Evolutionary conservation across 2,888 invertebrate species (phyloP), one percentile per base, ranked within the genome.

Genomic region (Lepidocyrtoides sp.): DNA sequence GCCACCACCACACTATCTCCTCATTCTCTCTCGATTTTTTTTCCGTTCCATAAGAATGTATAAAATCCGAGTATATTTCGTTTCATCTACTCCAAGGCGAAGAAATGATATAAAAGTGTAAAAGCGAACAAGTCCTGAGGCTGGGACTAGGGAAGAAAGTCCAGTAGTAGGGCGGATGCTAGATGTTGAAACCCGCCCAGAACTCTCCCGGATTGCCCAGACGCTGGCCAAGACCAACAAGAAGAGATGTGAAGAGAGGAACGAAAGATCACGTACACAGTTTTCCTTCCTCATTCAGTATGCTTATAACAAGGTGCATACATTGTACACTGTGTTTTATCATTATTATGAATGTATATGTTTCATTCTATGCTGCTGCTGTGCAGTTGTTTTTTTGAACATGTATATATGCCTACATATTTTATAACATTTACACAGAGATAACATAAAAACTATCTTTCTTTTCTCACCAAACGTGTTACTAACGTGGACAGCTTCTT

Each of bases 181-280:
- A 91, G 92, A 86, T 93, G 93, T 93, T 93, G 93, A 90, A 92
- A 92, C 92, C 92, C 94, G 94, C 94, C 94, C 92, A 83, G 89
- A 91, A 93, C 79, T 93, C 93, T 92, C 93, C 85, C 90, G 90
- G 90, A 90, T 90, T 89, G 90, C 90, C 85, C 90, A 90, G 90
- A 90, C 90, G 90, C 90, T 90, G 90, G 90, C 90, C 85, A 79
- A 90, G 85, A 90, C 90, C 90, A 90, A 90, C 90, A 90, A 85
- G 90, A 84, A 32, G 77, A 84, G 84, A 90, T 90, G 90, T 20
- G 66, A 84, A 90, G 90, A 79, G 79, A 90, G 29, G 85, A 90
- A 89, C 72, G 89, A 90, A 90, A 85, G 90, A 90, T 90, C 90
- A 85, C 90, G 85, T 90, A 90, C 85, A 90, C 90, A 81, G 41